A percentile compares a stretch with the other conserved stretches of the same genome.
phyloP scores from a whole-genome alignment of 2,888 invertebrate genomes.

The Romanomermis culicivorax region DNA sequence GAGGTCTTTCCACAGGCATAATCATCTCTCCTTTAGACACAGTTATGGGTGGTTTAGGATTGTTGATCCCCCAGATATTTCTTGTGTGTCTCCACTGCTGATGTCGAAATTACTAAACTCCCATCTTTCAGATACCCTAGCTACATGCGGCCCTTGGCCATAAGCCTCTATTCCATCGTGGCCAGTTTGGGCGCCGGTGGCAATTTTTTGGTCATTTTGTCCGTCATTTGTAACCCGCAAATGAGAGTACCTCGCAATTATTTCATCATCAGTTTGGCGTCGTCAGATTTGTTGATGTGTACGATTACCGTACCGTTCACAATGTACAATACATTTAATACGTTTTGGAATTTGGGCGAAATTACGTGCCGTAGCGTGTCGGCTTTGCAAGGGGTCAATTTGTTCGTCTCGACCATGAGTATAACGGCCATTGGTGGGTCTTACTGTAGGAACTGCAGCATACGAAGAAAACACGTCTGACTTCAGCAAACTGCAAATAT shows the following conservation, averaged over 20 bases:
- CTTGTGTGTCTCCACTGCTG: too few relatives aligned
- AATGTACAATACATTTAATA: conserved; percentile 57
- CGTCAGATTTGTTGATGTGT: conserved; percentile 53
- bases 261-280: conserved; percentile 30
- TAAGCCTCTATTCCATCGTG: not conserved
- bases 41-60: too few relatives aligned
- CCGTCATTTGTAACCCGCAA: conserved; percentile 56
- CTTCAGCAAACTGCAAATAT: too few relatives aligned
- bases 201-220: conserved; percentile 57
- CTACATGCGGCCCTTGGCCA: not conserved
- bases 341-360: conserved; percentile 64
- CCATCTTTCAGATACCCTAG: not conserved
- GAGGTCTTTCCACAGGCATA: too few relatives aligned
- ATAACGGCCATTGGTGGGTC: conserved; percentile 77
- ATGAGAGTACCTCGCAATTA: conserved; percentile 63
- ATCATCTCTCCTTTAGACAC: too few relatives aligned
- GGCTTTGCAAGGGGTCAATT: conserved; percentile 57
- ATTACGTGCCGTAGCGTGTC: conserved; percentile 65
- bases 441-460: too few relatives aligned
- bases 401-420: conserved; percentile 76
- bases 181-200: conserved; percentile 35
- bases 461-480: too few relatives aligned
- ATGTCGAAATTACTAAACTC: too few relatives aligned
- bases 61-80: too few relatives aligned
- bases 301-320: conserved; percentile 73